Evolutionary conservation across 2,888 invertebrate species (phyloP).

Genomic region (Agrotis clavis): DNA sequence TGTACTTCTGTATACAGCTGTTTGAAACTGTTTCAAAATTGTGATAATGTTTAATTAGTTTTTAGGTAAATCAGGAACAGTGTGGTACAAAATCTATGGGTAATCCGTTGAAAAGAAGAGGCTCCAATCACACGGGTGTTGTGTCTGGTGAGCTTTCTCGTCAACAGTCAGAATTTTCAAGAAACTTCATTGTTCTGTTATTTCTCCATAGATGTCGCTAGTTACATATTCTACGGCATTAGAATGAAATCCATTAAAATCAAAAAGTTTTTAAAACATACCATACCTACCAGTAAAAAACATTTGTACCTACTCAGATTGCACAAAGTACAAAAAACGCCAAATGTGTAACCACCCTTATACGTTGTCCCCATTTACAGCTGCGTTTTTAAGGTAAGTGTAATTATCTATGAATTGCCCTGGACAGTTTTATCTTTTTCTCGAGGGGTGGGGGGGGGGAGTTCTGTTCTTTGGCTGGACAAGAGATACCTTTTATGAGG

Average conservation of each 20-base stretch:
- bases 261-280: background rate
- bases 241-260: background rate
- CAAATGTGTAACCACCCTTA: conserved; percentile 55
- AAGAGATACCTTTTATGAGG: conserved; percentile 52
- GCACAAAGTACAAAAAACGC: background rate
- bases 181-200: too few relatives aligned
- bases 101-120: too few relatives aligned
- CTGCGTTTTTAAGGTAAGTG: conserved; percentile 81
- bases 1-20: too few relatives aligned
- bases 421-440: conserved; percentile 83
- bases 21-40: background rate
- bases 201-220: too few relatives aligned
- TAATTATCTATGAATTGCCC: conserved; percentile 85
- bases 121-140: too few relatives aligned
- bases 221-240: too few relatives aligned
- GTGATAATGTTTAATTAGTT: too few relatives aligned
- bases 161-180: too few relatives aligned
- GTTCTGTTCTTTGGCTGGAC: conserved; percentile 70
- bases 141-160: too few relatives aligned
- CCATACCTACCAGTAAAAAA: too few relatives aligned
- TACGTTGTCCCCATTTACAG: conserved; percentile 68
- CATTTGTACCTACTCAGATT: background rate
- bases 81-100: too few relatives aligned
- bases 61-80: too few relatives aligned
- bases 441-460: conserved; percentile 44